phyloP scores from a whole-genome alignment of 2,113 vertebrate genomes.

The Dascyllus trimaculatus region DNA sequence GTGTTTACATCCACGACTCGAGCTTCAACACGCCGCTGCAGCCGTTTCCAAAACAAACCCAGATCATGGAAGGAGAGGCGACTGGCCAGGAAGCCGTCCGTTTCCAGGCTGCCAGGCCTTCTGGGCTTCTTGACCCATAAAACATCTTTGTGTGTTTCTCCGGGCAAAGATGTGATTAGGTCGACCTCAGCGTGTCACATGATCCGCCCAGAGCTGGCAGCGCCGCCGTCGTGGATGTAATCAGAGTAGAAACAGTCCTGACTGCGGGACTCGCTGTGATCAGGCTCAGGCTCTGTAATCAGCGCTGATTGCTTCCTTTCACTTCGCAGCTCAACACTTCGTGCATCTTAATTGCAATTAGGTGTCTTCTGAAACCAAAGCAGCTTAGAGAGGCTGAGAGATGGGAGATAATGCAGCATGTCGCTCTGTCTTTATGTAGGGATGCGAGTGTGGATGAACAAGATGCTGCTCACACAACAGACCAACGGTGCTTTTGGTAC shows the following conservation, averaged over 20 bases:
- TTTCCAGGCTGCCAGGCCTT: slow-evolving; percentile 24
- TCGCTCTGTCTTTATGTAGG: too few relatives aligned
- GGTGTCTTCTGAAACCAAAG: slow-evolving; percentile 67
- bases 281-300: slow-evolving; percentile 72
- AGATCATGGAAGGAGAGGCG: slow-evolving; percentile 34
- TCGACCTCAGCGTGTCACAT: slow-evolving; percentile 51
- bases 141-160: slow-evolving; percentile 34
- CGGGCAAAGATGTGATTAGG: slow-evolving; percentile 35
- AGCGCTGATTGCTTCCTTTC: slow-evolving; percentile 77
- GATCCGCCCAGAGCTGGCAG: slow-evolving; percentile 66
- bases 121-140: slow-evolving; percentile 30
- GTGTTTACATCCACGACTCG: slow-evolving; percentile 22
- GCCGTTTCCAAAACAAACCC: slow-evolving; percentile 51
- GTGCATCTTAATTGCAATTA: slow-evolving; percentile 81
- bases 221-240: slow-evolving; percentile 57
- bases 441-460: slow-evolving; percentile 12
- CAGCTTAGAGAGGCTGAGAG: slow-evolving; percentile 44
- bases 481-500: background rate
- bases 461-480: slow-evolving; percentile 1
- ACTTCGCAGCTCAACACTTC: slow-evolving; percentile 60
- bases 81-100: slow-evolving; percentile 3
- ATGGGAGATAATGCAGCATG: slow-evolving; percentile 12
- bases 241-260: slow-evolving; percentile 55
- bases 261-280: slow-evolving; percentile 71
- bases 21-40: slow-evolving; percentile 10